Base-by-base conservation (phyloP, 2,888 invertebrate species). In the Calameuta filiformis region DNA sequence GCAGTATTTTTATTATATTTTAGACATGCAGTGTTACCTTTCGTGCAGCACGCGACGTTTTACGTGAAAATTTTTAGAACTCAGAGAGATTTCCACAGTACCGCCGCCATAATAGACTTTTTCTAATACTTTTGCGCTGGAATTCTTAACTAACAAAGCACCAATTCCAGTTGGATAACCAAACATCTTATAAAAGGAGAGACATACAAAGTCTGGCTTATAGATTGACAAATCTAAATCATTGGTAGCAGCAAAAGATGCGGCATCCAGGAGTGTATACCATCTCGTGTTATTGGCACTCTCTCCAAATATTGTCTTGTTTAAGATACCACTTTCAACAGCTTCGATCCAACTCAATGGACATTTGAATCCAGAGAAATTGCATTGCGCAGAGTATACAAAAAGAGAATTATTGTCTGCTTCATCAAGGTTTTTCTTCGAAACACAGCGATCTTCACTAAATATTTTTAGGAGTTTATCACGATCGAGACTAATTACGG, bases 111-210 rank as follows among this genome's bases (percentile, higher is more conserved):
- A 98, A 91, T 97, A 98, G 77, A 91, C 92, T 88, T 96, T 95
- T 79, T 93, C 92, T 81, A 98, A 92, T 12, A 94, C 92, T 86
- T 92, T 80, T 68, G 92, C 92, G 89, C 94, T 95, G 33, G 92
- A 89, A 88, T 96, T 96, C 87, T 93, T 95, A 0, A 98, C 95
- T 77, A 99, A 89, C 33, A 98, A 91, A 15, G 97, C 98, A 40
- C 99, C 99, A 31, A 99, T 92, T 4, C 99, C 99, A 76, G 98
- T 98, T 1, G 99, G 99, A 91, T 96, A 98, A 33, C 96, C 96
- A 93, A 99, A 99, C 87, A 99, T 96, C 93, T 99, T 99, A 92
- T 99, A 99, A 93, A 99, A 99, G 1, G 99, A 99, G 31, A 99
- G 79, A 78, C 95, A 94, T 0, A 98, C 95, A 93, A 98, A 99